Evolutionary conservation across 2,797 vertebrate genomes (phyloP).

Genomic region (Cryptoblepharus egeriae): DNA sequence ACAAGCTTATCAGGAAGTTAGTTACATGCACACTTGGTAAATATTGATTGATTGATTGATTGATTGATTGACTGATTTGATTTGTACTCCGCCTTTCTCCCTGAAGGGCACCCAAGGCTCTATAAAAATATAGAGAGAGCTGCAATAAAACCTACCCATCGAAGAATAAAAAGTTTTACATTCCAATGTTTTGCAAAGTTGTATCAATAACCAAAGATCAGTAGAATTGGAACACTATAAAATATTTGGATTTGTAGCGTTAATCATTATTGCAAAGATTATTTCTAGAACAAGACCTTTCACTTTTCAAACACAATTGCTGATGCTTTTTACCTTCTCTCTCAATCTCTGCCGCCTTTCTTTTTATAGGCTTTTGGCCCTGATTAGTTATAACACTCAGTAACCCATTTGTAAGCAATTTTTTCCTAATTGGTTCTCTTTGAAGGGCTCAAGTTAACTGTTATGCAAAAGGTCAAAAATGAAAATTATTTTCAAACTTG

Average conservation of each 20-base stretch:
- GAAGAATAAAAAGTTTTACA: not conserved
- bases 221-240: not conserved
- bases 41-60: too few relatives aligned
- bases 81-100: too few relatives aligned
- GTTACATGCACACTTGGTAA: not conserved
- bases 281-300: not conserved
- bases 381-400: slow-evolving; percentile 22
- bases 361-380: not conserved
- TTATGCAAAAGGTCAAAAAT: slow-evolving; percentile 42
- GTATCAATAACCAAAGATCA: not conserved
- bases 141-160: not conserved
- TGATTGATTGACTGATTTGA: too few relatives aligned
- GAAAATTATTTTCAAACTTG: slow-evolving; percentile 48
- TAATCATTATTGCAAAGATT: not conserved
- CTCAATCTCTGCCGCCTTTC: not conserved
- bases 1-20: not conserved
- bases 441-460: slow-evolving; percentile 15
- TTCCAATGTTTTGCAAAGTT: not conserved
- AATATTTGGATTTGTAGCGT: not conserved
- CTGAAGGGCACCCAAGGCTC: too few relatives aligned
- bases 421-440: slow-evolving; percentile 1
- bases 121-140: not conserved
- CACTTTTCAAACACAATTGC: not conserved
- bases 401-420: slow-evolving; percentile 9
- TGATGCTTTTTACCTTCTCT: not conserved